Conservation (phyloP, 2,888 invertebrate species). For the Chironomus riparius region DNA sequence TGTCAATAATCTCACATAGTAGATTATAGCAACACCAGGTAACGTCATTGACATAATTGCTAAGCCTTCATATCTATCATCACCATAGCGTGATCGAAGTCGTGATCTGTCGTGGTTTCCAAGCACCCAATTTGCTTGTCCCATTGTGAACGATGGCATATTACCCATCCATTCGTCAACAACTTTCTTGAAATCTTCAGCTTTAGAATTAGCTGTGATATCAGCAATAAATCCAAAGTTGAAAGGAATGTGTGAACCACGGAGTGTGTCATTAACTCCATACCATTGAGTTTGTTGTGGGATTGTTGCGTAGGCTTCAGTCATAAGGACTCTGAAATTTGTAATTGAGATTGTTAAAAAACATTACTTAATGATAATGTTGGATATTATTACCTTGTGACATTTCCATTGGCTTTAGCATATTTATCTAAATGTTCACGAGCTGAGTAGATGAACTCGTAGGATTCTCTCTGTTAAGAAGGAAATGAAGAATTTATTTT, state of each 20-base stretch:
- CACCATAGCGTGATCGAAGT: conserved; percentile 52
- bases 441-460: conserved; percentile 39
- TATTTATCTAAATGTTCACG: conserved; percentile 49
- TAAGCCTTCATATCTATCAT: conserved; percentile 54
- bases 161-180: conserved; percentile 48
- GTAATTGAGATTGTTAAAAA: too few relatives aligned
- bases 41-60: conserved; percentile 62
- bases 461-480: conserved; percentile 32
- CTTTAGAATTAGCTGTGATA: conserved; percentile 42
- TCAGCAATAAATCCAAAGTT: conserved; percentile 50
- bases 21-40: conserved; percentile 69
- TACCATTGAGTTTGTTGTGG: conserved; percentile 57
- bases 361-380: background rate
- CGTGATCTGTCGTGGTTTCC: conserved; percentile 60
- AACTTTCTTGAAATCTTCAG: conserved; percentile 44
- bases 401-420: conserved; percentile 36
- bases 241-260: conserved; percentile 45
- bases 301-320: conserved; percentile 58
- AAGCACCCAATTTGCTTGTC: conserved; percentile 52
- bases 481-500: background rate
- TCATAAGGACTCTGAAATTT: conserved; percentile 44
- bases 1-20: conserved; percentile 46
- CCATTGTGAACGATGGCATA: conserved; percentile 44
- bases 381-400: conserved; percentile 32
- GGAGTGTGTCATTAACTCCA: conserved; percentile 33